These are phyloP conservation scores for Chelmon rostratus DNA, from an alignment of 2,797 vertebrate species.

Conservation along the genomic window DNA sequence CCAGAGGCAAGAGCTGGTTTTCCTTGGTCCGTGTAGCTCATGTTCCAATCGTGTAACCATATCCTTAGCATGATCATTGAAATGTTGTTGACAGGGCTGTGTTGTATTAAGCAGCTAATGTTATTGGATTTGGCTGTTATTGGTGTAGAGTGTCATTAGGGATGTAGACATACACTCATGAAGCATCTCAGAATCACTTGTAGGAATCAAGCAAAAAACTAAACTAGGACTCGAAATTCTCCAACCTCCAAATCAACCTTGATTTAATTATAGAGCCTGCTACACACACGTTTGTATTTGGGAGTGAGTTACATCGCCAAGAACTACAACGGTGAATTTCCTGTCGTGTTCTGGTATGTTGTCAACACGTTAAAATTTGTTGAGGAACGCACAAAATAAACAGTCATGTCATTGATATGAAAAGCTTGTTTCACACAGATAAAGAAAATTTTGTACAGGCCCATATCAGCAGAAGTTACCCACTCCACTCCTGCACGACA, in stretches of 20 bases:
- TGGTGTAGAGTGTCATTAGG: slow-evolving; percentile 12
- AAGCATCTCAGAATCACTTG: neutral
- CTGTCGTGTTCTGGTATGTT: no score
- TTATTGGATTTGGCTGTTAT: slow-evolving; percentile 16
- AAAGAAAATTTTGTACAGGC: neutral
- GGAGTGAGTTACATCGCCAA: no score
- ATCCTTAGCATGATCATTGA: slow-evolving; percentile 34
- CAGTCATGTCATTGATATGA: neutral
- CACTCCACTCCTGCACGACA: neutral
- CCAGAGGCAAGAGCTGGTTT: neutral
- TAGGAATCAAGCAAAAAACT: neutral
- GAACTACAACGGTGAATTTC: no score
- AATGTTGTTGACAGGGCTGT: slow-evolving; percentile 29
- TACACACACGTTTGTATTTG: neutral
- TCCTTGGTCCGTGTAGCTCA: slow-evolving; percentile 8
- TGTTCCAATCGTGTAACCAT: slow-evolving; percentile 38
- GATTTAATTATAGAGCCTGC: neutral
- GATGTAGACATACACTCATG: neutral
- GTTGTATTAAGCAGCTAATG: slow-evolving; percentile 26
- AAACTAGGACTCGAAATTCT: neutral
- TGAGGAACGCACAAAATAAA: neutral
- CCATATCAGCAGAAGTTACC: neutral
- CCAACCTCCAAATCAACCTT: neutral
- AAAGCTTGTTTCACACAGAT: neutral
- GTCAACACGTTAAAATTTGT: neutral